Conservation (phyloP, 2,888 invertebrate species). For the Phaedon cochleariae region DNA sequence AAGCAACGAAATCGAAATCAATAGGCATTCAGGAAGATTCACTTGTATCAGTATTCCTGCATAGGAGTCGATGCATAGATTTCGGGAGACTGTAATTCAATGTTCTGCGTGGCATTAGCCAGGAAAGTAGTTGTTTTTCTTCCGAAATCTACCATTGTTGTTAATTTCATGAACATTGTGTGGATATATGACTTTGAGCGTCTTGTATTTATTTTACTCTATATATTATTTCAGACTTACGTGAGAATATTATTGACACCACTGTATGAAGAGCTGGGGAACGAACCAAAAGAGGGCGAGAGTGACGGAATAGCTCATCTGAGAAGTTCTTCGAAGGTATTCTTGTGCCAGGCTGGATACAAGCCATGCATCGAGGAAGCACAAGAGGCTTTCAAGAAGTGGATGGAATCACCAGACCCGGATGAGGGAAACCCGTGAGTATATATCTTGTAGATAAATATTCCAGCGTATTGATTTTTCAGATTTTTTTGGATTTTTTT, state of each 20-base stretch:
- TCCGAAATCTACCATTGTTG: too few relatives aligned
- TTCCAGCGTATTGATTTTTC: background rate
- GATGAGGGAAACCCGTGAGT: slow-evolving; percentile 83
- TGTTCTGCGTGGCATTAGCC: too few relatives aligned
- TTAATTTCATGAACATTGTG: too few relatives aligned
- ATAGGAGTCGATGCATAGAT: too few relatives aligned
- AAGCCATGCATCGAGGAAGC: slow-evolving; percentile 81
- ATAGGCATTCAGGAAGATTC: too few relatives aligned
- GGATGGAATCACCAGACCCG: slow-evolving; percentile 79
- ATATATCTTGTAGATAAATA: background rate
- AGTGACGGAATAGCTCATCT: slow-evolving; percentile 75
- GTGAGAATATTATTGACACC: slow-evolving; percentile 74
- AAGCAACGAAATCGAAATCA: too few relatives aligned
- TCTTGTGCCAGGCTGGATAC: slow-evolving; percentile 80
- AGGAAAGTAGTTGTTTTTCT: too few relatives aligned
- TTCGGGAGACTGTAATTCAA: too few relatives aligned
- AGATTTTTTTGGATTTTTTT: too few relatives aligned
- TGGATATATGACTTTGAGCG: too few relatives aligned
- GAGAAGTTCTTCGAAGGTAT: slow-evolving; percentile 73
- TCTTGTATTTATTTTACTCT: too few relatives aligned
- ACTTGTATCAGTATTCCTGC: too few relatives aligned
- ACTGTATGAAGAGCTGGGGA: slow-evolving; percentile 74
- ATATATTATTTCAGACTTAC: slow-evolving; percentile 75
- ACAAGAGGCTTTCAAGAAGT: slow-evolving; percentile 74
- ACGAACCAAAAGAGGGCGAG: slow-evolving; percentile 66